Base-by-base conservation (phyloP, 2,113 vertebrate species). In the Corynorhinus townsendii region DNA sequence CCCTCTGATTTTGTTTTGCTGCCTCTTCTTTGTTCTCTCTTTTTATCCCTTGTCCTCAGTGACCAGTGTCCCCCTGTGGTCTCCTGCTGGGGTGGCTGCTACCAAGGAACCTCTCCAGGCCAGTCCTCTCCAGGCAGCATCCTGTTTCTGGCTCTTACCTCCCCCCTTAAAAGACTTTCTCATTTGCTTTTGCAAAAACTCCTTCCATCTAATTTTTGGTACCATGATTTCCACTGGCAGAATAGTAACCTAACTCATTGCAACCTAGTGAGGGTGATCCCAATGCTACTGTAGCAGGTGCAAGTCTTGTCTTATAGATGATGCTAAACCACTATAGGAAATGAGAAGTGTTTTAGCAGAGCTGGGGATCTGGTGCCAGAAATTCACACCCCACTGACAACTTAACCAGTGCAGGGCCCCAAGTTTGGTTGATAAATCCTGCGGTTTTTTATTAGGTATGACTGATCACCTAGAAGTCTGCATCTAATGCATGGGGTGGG, bases 221-320 rank as follows among this genome's bases (percentile, higher is more conserved):
- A 2, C 28, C 45, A 33, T 6, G 3, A 0, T 52, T 52, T 69
- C n/a, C 64, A 4, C 2, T 0, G 4, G 64, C 19, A 47, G 79
- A 33, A 22, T 7, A 17, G 28, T n/a, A 5, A 17, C 7, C 0
- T 1, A 2, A n/a, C 33, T 24, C 0, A 1, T 0, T 1, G 1
- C 12, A 12, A 0, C 0, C 7, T 19, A 10, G 7, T 4, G 11
- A 33, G 19, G 10, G 40, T 2, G 30, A 20, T 15, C 33, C 24
- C 35, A 10, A 2, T 24, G 26, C 20, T 33, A 28, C 47, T 2
- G 5, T 0, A 22, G 30, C 24, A 2, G 8, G 77, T 19, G 38
- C 6, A 11, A 47, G 38, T 3, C 72, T 52, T 16, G 45, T 17
- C 16, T 8, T 33, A 4, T 0, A 3, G 80, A 7, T 0, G 52